A percentile compares a stretch with the other conserved stretches of the same genome.
Evolutionary conservation across 2,797 vertebrate genomes (phyloP).

Genomic region (Lindbergichthys nudifrons): DNA sequence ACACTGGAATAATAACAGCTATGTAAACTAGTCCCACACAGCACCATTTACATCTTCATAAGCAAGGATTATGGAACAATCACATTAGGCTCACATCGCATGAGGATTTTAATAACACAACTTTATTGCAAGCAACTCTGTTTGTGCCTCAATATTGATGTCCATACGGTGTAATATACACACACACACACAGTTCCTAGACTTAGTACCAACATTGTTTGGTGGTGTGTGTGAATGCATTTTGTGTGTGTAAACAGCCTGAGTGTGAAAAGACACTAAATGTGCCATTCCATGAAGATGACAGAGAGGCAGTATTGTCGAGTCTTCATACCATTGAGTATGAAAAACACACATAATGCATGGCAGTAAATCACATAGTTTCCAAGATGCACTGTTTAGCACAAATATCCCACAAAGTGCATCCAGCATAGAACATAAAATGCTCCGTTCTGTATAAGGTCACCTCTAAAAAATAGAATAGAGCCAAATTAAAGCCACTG

Average conservation of each 20-base stretch:
- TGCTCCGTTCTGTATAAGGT: neutral
- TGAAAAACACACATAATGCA: constrained; percentile 4
- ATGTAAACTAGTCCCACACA: constrained; percentile 67
- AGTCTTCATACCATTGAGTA: constrained; percentile 31
- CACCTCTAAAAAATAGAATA: neutral
- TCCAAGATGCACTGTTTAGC: constrained; percentile 11
- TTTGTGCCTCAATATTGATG: constrained; percentile 42
- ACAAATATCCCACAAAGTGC: constrained; percentile 6
- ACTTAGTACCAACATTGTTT: constrained; percentile 9
- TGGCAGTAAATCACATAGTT: constrained; percentile 3
- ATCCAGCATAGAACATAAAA: neutral
- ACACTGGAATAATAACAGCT: constrained; percentile 64
- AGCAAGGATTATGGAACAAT: constrained; percentile 67
- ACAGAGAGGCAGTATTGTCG: constrained; percentile 68
- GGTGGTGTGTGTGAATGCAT: constrained; percentile 21
- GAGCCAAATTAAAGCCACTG: neutral
- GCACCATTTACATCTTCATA: constrained; percentile 72
- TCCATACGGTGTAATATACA: constrained; percentile 9
- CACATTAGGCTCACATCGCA: constrained; percentile 64
- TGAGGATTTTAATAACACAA: constrained; percentile 69
- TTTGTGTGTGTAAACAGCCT: constrained; percentile 9
- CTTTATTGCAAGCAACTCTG: constrained; percentile 63
- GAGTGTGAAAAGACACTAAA: constrained; percentile 41
- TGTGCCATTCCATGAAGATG: constrained; percentile 74
- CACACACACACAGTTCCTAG: neutral